Conservation (phyloP, 2,113 vertebrate species). For the Cacatua alba region DNA sequence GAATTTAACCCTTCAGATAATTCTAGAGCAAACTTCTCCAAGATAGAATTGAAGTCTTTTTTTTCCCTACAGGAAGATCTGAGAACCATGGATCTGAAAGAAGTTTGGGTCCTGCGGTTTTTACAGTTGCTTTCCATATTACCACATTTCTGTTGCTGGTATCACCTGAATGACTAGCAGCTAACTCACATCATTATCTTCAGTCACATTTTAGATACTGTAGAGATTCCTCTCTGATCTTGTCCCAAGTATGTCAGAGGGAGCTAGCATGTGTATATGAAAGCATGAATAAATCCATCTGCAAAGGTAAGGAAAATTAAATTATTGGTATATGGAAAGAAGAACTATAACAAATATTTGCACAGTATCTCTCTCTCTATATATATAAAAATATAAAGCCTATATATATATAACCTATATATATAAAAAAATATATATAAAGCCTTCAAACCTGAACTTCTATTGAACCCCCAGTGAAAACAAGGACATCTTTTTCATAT, state of each 20-base stretch:
- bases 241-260: background rate
- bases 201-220: background rate
- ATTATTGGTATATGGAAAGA: background rate
- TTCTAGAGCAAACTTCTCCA: background rate
- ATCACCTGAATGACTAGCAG: background rate
- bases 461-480: background rate
- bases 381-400: background rate
- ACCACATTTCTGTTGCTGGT: background rate
- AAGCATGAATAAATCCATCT: background rate
- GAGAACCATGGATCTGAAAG: background rate
- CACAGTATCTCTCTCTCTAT: background rate
- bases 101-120: background rate
- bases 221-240: background rate
- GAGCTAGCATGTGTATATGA: background rate
- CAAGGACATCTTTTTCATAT: background rate
- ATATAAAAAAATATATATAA: background rate
- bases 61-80: background rate
- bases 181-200: background rate
- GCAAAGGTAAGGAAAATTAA: background rate
- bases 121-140: background rate
- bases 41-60: fast-evolving
- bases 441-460: background rate
- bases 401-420: background rate
- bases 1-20: background rate
- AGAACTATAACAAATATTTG: background rate